A percentile compares a stretch with the other conserved stretches of the same genome.
These are phyloP conservation scores for Aleiodes sp. DNA, from an alignment of 1,140 invertebrate species.

Conservation along the genomic window DNA sequence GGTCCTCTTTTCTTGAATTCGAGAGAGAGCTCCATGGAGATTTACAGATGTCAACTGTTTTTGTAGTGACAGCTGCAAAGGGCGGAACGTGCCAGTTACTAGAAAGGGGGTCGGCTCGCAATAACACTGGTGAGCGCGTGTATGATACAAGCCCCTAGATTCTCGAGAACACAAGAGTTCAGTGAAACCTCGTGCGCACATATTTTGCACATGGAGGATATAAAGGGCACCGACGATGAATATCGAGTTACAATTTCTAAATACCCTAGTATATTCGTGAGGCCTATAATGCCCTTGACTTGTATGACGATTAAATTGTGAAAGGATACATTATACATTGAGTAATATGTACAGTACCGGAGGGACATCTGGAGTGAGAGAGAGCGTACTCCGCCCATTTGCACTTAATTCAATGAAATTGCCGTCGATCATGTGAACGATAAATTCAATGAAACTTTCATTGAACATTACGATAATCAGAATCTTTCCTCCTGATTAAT, in stretches of 20 bases:
- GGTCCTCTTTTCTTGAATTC: neutral
- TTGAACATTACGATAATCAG: neutral
- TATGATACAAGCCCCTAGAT: too few species aligned
- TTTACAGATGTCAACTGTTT: conserved; percentile 49
- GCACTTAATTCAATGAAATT: conserved; percentile 27
- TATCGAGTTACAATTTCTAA: conserved; percentile 44
- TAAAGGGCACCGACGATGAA: conserved; percentile 20
- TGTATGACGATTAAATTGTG: conserved; percentile 29
- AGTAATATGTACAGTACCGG: neutral
- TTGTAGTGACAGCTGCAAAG: conserved; percentile 43
- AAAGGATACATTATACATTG: conserved; percentile 18
- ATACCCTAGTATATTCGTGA: conserved; percentile 37
- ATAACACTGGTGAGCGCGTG: neutral
- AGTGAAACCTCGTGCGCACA: conserved; percentile 8
- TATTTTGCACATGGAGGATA: conserved; percentile 40
- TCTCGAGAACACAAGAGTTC: too few species aligned
- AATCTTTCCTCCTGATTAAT: too few species aligned
- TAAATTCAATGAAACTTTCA: conserved; percentile 19
- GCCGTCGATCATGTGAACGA: conserved; percentile 22
- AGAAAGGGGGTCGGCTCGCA: conserved; percentile 6
- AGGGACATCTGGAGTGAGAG: neutral
- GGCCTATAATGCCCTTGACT: conserved; percentile 19
- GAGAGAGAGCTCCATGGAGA: conserved; percentile 28
- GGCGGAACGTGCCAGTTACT: conserved; percentile 41
- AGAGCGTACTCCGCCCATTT: neutral